These are phyloP conservation scores for Papilio machaon DNA, from an alignment of 1,140 invertebrate species.

Conservation along the genomic window DNA sequence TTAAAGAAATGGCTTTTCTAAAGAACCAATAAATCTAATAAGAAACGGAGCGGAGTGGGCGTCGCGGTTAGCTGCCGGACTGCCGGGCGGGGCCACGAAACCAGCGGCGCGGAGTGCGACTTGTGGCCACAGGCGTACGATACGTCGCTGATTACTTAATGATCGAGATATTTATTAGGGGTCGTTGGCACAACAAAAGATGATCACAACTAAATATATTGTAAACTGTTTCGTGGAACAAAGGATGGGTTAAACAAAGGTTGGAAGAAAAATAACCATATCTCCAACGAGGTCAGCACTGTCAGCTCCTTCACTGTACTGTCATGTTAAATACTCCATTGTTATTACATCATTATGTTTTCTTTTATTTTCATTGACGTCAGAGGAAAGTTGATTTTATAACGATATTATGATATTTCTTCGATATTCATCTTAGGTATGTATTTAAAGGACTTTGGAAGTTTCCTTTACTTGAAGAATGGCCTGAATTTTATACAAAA, in stretches of 20 bases:
- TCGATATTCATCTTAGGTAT: background rate
- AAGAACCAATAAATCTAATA: constrained; percentile 33
- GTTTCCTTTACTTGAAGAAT: background rate
- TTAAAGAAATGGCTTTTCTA: constrained; percentile 32
- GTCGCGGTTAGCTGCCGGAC: background rate
- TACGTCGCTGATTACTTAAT: background rate
- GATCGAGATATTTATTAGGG: background rate
- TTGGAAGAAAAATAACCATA: background rate
- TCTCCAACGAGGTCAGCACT: background rate
- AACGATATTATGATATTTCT: background rate
- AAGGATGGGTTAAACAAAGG: background rate
- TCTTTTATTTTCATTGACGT: background rate
- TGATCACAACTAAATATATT: background rate
- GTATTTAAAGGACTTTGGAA: background rate
- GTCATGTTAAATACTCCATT: background rate
- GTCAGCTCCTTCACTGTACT: background rate
- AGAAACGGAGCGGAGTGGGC: constrained; percentile 13
- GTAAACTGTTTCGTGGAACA: background rate
- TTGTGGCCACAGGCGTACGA: background rate
- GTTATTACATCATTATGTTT: constrained; percentile 1
- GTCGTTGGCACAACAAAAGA: constrained; percentile 7
- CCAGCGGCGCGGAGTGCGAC: background rate
- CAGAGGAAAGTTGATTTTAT: background rate
- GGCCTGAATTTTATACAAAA: no score
- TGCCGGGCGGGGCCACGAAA: background rate